Evolutionary conservation across 2,113 vertebrate species (phyloP), one percentile per base, ranked within the genome.

Genomic region (Dipodomys spectabilis): DNA sequence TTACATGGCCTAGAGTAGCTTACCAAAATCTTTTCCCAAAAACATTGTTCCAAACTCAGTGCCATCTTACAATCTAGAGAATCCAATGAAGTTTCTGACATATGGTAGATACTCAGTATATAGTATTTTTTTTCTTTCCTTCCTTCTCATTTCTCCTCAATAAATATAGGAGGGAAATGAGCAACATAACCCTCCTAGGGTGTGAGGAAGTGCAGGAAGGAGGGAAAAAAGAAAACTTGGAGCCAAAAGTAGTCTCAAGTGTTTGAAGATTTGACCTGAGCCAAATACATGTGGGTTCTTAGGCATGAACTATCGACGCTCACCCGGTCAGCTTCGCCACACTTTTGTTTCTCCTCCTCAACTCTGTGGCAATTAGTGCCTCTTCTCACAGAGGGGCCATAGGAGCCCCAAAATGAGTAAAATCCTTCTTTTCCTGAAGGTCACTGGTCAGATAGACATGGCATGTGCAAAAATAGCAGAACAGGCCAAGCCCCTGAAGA

Each of bases 31-130:
- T 84, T 71, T 45, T 0, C 7, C 39, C 7, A 16, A 77, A 88
- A 81, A 85, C 20, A 84, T 32, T 88, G 27, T 27, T 88, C 30
- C 45, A 81, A 77, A 87, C 75, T 88, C 13, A 92, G 65, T 62
- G 23, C 1, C 68, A 25, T 75, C 64, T 87, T 25, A 30, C 20
- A 71, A 87, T 74, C 25, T 68, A 53, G 44, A 93, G 84, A 94
- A 90, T 12, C 6, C 20, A 65, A 35, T 67, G n/a, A 49, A 65
- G 22, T 67, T 86, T 60, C 65, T 79, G n/a, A 20, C 1, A 16
- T 25, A 27, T 22, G 28, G 27, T 13, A 35, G 30, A 10, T 72
- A 9, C 35, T 64, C 32, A 65, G 23, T 30, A 81, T 27, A 28
- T 60, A 57, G 64, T 45, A 0, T 53, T 13, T 16, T 49, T 79